phyloP scores from a whole-genome alignment of 2,113 vertebrate genomes.

The Thermophis baileyi region DNA sequence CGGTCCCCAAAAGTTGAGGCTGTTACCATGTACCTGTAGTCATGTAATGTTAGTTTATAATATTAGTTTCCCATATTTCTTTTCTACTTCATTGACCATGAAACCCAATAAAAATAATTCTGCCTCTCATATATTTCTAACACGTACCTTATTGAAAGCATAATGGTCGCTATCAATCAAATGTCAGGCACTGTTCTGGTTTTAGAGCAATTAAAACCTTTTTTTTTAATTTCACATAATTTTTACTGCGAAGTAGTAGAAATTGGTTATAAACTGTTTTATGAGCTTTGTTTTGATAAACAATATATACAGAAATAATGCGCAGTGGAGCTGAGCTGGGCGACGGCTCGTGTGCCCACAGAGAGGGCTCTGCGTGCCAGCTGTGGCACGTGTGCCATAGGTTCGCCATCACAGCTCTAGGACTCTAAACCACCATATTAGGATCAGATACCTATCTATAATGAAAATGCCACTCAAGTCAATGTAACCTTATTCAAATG shows the following conservation, averaged over 20 bases:
- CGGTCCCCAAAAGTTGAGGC: neutral
- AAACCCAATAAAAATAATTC: neutral
- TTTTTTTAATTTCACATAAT: neutral
- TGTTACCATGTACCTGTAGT: neutral
- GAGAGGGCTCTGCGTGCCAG: too few species aligned
- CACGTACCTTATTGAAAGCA: neutral
- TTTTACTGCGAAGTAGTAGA: neutral
- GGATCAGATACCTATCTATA: neutral
- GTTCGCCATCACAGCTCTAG: too few species aligned
- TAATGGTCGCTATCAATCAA: neutral
- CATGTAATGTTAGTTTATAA: neutral
- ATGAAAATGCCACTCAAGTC: neutral
- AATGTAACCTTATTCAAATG: neutral
- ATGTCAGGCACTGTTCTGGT: neutral
- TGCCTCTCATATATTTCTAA: neutral
- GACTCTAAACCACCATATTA: neutral
- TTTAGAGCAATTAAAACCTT: neutral
- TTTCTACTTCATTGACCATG: neutral
- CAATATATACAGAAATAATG: neutral
- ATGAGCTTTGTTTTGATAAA: neutral
- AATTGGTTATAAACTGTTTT: neutral
- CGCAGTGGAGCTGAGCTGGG: too few species aligned
- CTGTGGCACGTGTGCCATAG: too few species aligned
- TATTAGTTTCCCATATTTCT: neutral
- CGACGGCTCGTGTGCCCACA: too few species aligned